Percentiles rank a stretch among this genome's conserved stretches.
Conservation (phyloP, 1,140 invertebrate species). For the Bombus terrestris region DNA sequence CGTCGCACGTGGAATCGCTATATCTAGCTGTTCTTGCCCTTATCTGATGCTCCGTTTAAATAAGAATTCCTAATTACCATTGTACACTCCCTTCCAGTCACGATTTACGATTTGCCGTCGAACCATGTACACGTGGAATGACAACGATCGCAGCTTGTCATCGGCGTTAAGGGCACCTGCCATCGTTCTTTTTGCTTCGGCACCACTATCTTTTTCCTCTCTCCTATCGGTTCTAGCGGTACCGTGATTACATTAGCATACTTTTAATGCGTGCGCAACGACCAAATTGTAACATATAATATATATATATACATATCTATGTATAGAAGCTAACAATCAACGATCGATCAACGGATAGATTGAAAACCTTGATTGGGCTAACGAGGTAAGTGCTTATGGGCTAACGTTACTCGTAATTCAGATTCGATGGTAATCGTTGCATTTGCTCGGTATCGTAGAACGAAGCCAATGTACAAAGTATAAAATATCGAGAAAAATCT, state of each 20-base stretch:
- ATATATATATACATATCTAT: no score
- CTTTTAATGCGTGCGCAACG: slow-evolving; percentile 14
- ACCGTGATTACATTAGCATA: background rate
- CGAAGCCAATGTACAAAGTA: background rate
- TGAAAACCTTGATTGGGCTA: slow-evolving; percentile 5
- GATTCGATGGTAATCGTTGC: background rate
- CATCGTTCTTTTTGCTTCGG: background rate
- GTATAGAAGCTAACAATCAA: background rate
- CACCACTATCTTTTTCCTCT: no score
- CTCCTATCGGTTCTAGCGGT: slow-evolving; percentile 16
- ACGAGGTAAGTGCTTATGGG: background rate
- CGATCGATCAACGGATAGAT: background rate
- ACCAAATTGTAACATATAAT: background rate
- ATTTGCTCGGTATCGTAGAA: background rate
- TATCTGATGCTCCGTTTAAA: slow-evolving; percentile 78
- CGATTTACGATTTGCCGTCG: slow-evolving; percentile 27
- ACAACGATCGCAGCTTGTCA: slow-evolving; percentile 16
- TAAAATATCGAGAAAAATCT: rapidly evolving
- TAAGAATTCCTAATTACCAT: slow-evolving; percentile 76
- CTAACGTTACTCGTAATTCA: no score
- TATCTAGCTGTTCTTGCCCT: slow-evolving; percentile 73
- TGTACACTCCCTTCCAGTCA: slow-evolving; percentile 60
- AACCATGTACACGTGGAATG: slow-evolving; percentile 30
- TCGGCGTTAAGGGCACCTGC: slow-evolving; percentile 21
- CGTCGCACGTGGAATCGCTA: slow-evolving; percentile 71